Base-by-base conservation (phyloP, 2,888 invertebrate genomes). In the Ganaspis brasiliensis region DNA sequence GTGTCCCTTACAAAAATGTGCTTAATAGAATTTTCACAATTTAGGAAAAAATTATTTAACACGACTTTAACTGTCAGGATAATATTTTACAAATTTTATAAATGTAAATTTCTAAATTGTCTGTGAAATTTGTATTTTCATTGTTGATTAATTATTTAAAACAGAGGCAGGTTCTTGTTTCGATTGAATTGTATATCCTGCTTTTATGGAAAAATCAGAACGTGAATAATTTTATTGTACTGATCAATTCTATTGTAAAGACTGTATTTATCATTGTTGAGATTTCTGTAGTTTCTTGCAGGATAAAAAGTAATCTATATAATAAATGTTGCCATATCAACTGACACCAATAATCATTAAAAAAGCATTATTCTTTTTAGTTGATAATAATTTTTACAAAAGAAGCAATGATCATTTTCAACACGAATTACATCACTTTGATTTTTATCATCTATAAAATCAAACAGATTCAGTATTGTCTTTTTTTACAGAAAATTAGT, bases 231-330 rank as follows among this genome's bases (percentile, higher is more conserved):
- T 19, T 52, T 52, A 52, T 52, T 52, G 19, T 16, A 52, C 8
- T 52, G 52, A 52, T 52, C 52, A 52, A 52, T 52, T 16, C 52
- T n/a, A 19, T 52, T 52, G 16, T 52, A 52, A 52, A 19, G 52
- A 52, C 52, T 9, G 8, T 52, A n/a, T 16, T 52, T 16, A 16
- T 52, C 16, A 52, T 52, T 52, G 52, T 19, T 19, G 16, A 52
- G 19, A 52, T 52, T 52, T 52, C 52, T 40, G 2, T 52, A 52
- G 52, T 52, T 16, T 9, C 52, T 52, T 9, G 16, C 16, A 52
- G 52, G 1, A 52, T 52, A 19, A 52, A 52, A 19, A 52, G 16
- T 52, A 52, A 52, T 19, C 16, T 19, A 52, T 52, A 52, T 16
- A 52, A 52, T 52, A 52, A 19, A 52, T 52, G 16, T 52, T 9